Percentiles rank a stretch among this genome's conserved stretches.
These are phyloP conservation scores for Palythoa caribaeorum DNA, from an alignment of 92 coral and sea anemone species.

Conservation along the genomic window DNA sequence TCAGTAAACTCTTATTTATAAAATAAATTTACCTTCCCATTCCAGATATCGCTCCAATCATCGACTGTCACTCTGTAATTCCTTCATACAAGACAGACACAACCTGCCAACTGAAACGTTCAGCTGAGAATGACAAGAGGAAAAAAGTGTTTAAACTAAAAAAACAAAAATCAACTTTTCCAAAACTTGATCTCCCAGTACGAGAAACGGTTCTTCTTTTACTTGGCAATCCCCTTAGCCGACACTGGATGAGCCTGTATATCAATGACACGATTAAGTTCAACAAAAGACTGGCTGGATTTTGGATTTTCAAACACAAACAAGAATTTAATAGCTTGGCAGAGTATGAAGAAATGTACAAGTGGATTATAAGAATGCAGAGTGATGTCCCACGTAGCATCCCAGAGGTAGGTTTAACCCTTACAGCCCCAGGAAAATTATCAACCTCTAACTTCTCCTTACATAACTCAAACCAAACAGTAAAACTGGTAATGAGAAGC, in stretches of 20 bases:
- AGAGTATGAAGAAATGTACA: conserved; percentile 39
- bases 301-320: conserved; percentile 10
- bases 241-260: conserved; percentile 32
- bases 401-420: background rate
- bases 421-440: too few species aligned
- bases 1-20: too few species aligned
- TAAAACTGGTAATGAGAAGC: too few species aligned
- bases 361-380: conserved; percentile 25
- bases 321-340: conserved; percentile 16
- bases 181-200: conserved; percentile 27
- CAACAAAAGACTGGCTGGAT: conserved; percentile 14
- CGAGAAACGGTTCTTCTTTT: background rate
- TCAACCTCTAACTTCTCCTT: too few species aligned
- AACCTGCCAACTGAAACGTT: conserved; percentile 19
- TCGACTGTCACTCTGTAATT: conserved; percentile 10
- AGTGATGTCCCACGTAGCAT: background rate
- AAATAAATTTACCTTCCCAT: background rate
- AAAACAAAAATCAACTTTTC: conserved; percentile 14
- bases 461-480: too few species aligned
- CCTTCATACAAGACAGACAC: conserved; percentile 34
- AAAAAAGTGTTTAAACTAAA: conserved; percentile 6
- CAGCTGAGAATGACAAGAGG: conserved; percentile 10
- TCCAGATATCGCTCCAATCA: background rate
- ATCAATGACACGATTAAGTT: conserved; percentile 20
- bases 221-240: conserved; percentile 1